phyloP scores from a whole-genome alignment of 1,140 invertebrate genomes.

The Cyphomyrmex costatus region DNA sequence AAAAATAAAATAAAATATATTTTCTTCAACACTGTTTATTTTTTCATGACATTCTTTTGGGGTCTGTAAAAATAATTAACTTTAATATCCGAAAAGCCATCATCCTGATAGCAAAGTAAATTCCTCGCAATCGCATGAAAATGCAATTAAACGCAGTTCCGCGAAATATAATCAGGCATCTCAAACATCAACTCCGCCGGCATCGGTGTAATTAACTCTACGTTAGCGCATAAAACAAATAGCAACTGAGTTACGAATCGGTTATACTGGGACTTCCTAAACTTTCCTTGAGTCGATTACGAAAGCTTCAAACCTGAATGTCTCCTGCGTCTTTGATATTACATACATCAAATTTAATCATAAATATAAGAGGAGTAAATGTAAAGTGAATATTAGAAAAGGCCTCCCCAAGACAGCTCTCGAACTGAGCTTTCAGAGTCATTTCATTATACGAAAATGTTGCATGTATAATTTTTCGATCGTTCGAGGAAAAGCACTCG shows the following conservation, averaged over 20 bases:
- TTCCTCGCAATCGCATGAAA: slow-evolving; percentile 48
- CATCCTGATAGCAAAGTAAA: slow-evolving; percentile 38
- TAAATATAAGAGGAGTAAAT: slow-evolving; percentile 21
- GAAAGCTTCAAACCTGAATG: slow-evolving; percentile 44
- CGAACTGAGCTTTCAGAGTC: background rate
- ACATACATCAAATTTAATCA: background rate
- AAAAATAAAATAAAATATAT: background rate
- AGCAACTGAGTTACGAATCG: slow-evolving; percentile 50
- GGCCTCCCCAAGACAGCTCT: background rate
- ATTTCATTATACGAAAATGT: slow-evolving; percentile 30
- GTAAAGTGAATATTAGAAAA: slow-evolving; percentile 5
- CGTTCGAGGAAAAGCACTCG: slow-evolving; percentile 17
- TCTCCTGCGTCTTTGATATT: slow-evolving; percentile 43
- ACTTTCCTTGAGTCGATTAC: slow-evolving; percentile 42
- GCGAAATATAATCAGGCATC: slow-evolving; percentile 56
- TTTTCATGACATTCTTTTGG: background rate
- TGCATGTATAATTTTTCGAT: slow-evolving; percentile 53
- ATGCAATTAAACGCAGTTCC: slow-evolving; percentile 51
- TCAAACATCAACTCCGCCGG: slow-evolving; percentile 42
- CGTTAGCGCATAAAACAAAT: slow-evolving; percentile 60
- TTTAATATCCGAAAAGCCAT: background rate
- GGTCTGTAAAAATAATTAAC: background rate
- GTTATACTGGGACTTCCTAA: slow-evolving; percentile 39
- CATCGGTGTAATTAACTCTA: slow-evolving; percentile 55
- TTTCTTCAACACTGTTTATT: background rate